Base-by-base conservation (phyloP, 2,113 vertebrate genomes). In the Tychaedon coryphoeus region DNA sequence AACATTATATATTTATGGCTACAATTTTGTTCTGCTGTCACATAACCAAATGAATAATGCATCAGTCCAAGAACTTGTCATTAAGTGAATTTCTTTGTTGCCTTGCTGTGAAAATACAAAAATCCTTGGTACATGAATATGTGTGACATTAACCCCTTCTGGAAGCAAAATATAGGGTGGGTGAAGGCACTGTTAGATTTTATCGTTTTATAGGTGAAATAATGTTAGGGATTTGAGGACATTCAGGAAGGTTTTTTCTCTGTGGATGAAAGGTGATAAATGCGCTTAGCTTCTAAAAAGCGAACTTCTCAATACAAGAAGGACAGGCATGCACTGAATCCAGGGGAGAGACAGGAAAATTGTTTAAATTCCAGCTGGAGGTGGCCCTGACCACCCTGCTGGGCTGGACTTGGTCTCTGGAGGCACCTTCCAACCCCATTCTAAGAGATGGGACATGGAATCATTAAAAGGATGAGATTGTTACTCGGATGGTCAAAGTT, bases 1-100 rank as follows among this genome's bases (percentile, higher is more conserved):
- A 77, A 24, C 95, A 96, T 96, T 95, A 96, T 77, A 90, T 96
- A 96, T 97, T 97, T 97, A 96, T 97, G 82, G 90, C 50, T 90
- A 84, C 92, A 84, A 12, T 94, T 96, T 92, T 90, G 82, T 92
- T 97, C 90, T 79, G 13, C 88, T 96, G 93, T 90, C 92, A 92
- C 82, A 93, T 61, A 86, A 95, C 92, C 80, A 77, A 90, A 95
- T 96, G 72, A 96, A 96, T 96, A 93, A 97, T 96, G 64, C 93
- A 96, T 96, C 81, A 95, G 67, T 28, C 72, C 75, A 67, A 93
- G 88, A 88, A 90, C 56, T 92, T 94, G 83, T 92, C 92, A 69
- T 90, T 93, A 93, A 92, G 60, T 90, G 88, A 67, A 86, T 92
- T 76, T 85, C 90, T 79, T 60, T 86, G 72, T 94, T 93, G 82